phyloP scores from a whole-genome alignment of 2,113 vertebrate species.

The Heterocephalus glaber region DNA sequence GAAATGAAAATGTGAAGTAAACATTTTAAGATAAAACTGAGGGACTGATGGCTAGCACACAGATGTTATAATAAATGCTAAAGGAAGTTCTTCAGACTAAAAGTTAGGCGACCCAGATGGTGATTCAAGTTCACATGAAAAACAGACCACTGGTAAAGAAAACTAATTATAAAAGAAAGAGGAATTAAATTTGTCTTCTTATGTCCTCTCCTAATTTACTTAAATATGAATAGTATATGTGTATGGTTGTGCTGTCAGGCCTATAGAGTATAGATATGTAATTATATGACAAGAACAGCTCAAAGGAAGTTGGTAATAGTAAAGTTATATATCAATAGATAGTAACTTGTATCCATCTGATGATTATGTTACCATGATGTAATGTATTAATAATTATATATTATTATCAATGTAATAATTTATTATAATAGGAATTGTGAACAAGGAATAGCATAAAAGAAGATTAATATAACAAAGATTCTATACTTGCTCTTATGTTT shows the following conservation, averaged over 20 bases:
- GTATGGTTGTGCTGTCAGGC: neutral
- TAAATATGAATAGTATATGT: neutral
- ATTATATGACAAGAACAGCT: neutral
- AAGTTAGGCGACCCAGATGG: neutral
- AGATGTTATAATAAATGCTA: neutral
- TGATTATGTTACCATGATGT: no score
- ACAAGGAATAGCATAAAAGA: neutral
- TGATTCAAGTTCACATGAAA: neutral
- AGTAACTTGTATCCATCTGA: neutral
- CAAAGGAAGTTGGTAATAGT: neutral
- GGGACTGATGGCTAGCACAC: no score
- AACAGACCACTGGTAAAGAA: neutral
- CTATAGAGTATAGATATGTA: neutral
- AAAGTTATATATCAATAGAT: neutral
- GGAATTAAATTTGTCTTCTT: neutral
- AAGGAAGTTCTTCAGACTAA: neutral
- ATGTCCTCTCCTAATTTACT: constrained; percentile 5
- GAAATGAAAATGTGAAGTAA: neutral
- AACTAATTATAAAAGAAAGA: neutral
- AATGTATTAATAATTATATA: neutral
- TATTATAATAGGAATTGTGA: neutral
- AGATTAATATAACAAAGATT: neutral
- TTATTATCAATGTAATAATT: neutral
- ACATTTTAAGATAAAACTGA: neutral
- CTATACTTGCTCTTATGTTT: neutral